Evolutionary conservation across 2,113 vertebrate genomes (phyloP).

Genomic region (Panthera leo): DNA sequence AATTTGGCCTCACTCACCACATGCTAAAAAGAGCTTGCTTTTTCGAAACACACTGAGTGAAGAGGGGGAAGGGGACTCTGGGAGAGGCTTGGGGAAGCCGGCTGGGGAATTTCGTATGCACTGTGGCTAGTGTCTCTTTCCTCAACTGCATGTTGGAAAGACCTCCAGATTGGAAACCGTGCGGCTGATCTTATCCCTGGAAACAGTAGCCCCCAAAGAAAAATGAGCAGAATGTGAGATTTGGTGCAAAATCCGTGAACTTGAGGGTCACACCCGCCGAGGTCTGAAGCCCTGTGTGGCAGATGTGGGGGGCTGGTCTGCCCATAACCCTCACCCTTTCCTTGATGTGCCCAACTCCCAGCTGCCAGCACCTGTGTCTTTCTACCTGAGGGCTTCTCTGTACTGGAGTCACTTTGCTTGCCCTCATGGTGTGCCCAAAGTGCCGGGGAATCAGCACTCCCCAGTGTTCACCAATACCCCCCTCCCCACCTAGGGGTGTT

Average conservation of each 20-base stretch:
- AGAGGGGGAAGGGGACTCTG: background rate
- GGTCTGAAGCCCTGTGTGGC: background rate
- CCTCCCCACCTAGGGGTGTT: background rate
- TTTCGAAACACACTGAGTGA: background rate
- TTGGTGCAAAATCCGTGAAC: background rate
- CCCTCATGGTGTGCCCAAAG: too few species aligned
- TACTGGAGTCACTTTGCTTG: background rate
- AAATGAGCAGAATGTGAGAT: background rate
- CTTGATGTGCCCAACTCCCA: background rate
- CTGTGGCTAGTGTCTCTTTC: background rate
- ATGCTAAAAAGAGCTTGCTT: slow-evolving; percentile 24
- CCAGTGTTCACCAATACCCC: too few species aligned
- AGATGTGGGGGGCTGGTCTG: background rate
- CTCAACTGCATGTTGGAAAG: background rate
- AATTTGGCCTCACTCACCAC: slow-evolving; percentile 35
- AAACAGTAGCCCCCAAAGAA: background rate
- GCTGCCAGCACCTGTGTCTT: background rate
- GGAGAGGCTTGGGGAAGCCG: background rate
- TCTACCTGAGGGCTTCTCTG: background rate
- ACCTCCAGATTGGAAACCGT: background rate
- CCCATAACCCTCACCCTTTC: background rate
- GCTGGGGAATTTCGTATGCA: background rate
- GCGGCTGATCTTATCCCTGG: background rate
- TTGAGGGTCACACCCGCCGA: background rate
- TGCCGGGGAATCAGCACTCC: background rate